phyloP scores from a whole-genome alignment of 2,888 invertebrate genomes.

The Hyppa rectilinea region DNA sequence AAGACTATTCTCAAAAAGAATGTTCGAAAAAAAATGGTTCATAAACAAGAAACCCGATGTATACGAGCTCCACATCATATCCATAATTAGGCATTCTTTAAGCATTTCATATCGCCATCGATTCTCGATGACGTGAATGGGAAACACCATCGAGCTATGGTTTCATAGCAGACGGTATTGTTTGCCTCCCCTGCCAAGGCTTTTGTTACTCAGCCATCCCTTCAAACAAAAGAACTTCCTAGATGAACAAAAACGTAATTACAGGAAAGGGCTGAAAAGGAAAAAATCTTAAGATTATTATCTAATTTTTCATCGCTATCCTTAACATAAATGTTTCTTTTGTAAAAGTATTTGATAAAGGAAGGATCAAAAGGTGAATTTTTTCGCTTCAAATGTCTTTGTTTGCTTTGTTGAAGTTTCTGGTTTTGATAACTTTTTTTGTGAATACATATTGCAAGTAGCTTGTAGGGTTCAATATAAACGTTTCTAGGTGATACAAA shows the following conservation, averaged over 20 bases:
- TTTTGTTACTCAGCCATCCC: slow-evolving; percentile 84
- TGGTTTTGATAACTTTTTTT: slow-evolving; percentile 17
- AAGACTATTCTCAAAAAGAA: background rate
- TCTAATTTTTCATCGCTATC: slow-evolving; percentile 74
- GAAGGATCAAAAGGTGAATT: slow-evolving; percentile 55
- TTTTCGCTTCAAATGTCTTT: slow-evolving; percentile 50
- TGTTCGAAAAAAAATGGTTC: background rate
- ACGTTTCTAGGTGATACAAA: background rate
- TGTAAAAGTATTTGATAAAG: slow-evolving; percentile 62
- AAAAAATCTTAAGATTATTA: slow-evolving; percentile 79
- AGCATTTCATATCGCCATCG: slow-evolving; percentile 67
- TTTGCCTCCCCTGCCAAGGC: slow-evolving; percentile 81
- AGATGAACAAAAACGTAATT: slow-evolving; percentile 87
- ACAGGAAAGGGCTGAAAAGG: slow-evolving; percentile 78
- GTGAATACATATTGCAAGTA: background rate
- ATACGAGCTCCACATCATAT: slow-evolving; percentile 12
- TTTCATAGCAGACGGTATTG: slow-evolving; percentile 87
- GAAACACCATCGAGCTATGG: slow-evolving; percentile 74
- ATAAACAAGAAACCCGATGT: background rate
- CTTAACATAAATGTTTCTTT: slow-evolving; percentile 66
- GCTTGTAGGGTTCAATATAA: background rate
- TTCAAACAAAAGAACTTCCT: slow-evolving; percentile 84
- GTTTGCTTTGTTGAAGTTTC: slow-evolving; percentile 43
- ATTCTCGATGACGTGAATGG: slow-evolving; percentile 79
- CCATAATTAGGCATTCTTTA: slow-evolving; percentile 57